A percentile compares a stretch with the other conserved stretches of the same genome.
Evolutionary conservation across 1,140 invertebrate species (phyloP).

Genomic region (Lepidurus couesii): DNA sequence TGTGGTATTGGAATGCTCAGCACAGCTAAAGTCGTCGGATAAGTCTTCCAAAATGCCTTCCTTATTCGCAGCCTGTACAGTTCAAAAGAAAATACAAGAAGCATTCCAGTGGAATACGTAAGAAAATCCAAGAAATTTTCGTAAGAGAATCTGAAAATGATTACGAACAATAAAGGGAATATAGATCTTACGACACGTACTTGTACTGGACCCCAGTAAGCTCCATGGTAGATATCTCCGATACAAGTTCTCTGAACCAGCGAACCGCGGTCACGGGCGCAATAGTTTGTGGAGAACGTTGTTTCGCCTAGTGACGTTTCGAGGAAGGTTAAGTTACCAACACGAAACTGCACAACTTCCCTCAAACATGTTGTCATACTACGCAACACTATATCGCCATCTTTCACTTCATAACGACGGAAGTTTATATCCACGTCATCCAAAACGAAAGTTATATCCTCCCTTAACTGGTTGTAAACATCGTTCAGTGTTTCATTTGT

Average conservation of each 20-base stretch:
- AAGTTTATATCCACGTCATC: neutral
- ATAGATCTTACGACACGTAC: neutral
- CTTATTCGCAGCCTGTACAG: too few species aligned
- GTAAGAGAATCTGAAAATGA: neutral
- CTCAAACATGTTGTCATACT: neutral
- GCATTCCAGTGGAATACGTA: too few species aligned
- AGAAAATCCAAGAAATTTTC: neutral
- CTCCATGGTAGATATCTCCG: neutral
- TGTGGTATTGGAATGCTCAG: neutral
- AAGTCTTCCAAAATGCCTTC: too few species aligned
- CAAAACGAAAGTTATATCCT: neutral
- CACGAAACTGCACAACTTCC: neutral
- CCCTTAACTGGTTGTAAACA: too few species aligned
- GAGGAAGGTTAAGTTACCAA: neutral
- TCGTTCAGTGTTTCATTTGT: too few species aligned
- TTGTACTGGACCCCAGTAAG: neutral
- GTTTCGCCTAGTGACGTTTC: neutral
- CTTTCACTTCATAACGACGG: neutral
- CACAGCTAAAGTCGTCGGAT: neutral
- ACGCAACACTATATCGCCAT: neutral
- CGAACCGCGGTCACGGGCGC: neutral
- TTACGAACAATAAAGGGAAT: neutral
- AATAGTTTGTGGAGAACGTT: neutral
- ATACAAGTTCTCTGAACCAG: neutral
- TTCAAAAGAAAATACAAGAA: too few species aligned